Conservation (phyloP, 2,797 vertebrate genomes). For the Lacerta agilis region DNA sequence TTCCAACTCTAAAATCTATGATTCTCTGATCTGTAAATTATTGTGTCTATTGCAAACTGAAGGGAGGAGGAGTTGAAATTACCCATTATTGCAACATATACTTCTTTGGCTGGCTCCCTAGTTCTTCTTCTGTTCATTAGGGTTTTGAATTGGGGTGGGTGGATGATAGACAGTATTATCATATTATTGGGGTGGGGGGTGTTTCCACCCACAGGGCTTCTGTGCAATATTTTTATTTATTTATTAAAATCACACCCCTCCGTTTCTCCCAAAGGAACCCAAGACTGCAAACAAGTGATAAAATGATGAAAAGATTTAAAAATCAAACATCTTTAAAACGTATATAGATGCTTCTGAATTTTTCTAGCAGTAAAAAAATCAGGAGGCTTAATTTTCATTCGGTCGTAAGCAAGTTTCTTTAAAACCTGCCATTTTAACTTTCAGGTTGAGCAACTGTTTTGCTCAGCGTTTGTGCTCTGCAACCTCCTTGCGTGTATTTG, state of each 20-base stretch:
- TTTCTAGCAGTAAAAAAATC: no score
- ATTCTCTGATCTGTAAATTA: neutral
- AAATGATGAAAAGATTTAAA: no score
- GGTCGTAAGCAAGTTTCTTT: no score
- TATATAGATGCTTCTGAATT: neutral
- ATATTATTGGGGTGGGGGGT: neutral
- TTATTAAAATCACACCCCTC: no score
- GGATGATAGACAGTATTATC: neutral
- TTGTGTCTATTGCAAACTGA: neutral
- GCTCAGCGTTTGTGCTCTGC: neutral
- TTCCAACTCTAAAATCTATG: neutral
- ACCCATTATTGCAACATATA: neutral
- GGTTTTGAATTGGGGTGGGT: no score
- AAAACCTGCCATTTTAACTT: neutral
- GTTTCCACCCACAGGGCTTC: neutral
- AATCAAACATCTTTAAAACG: no score
- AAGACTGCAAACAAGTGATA: no score
- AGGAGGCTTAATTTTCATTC: neutral
- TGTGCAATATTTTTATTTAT: no score
- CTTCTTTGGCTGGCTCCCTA: neutral
- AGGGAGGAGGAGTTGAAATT: neutral
- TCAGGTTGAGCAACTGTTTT: neutral
- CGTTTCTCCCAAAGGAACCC: no score
- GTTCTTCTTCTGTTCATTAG: no score
- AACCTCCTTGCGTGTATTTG: neutral